These are phyloP conservation scores for Strigamia maritima DNA, from an alignment of 2,888 invertebrate species.

Conservation along the genomic window DNA sequence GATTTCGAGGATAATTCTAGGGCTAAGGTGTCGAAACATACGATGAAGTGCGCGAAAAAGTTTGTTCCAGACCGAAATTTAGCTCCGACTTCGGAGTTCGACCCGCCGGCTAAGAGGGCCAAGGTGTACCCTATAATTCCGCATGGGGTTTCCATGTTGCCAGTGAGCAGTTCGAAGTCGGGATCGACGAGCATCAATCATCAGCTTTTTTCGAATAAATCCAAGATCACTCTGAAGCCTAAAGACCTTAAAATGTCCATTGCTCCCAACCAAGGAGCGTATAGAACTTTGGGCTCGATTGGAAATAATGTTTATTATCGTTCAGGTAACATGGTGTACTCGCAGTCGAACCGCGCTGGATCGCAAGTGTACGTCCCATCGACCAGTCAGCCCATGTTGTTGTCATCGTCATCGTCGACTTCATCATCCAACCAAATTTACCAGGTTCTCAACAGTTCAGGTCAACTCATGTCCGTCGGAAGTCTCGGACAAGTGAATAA, in stretches of 20 bases:
- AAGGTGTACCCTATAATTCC: constrained; percentile 38
- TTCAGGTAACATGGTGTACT: constrained; percentile 18
- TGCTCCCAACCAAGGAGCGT: constrained; percentile 34
- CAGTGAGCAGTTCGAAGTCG: constrained; percentile 50
- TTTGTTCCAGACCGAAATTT: constrained; percentile 81
- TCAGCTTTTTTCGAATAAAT: constrained; percentile 18
- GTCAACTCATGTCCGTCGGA: constrained; percentile 43
- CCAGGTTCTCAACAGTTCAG: constrained; percentile 56
- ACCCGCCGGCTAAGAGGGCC: constrained; percentile 75
- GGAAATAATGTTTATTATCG: constrained; percentile 30
- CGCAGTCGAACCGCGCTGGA: background rate
- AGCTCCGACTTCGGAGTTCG: constrained; percentile 77
- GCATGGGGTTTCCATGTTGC: constrained; percentile 45
- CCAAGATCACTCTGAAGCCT: constrained; percentile 20
- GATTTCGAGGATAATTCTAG: constrained; percentile 92
- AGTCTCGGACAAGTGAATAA: constrained; percentile 31
- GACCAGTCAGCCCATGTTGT: background rate
- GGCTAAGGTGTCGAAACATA: constrained; percentile 82
- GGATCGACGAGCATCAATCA: constrained; percentile 38
- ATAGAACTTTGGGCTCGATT: constrained; percentile 11
- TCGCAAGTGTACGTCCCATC: constrained; percentile 31
- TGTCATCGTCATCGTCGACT: constrained; percentile 50
- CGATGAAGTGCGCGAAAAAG: constrained; percentile 81
- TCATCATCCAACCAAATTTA: constrained; percentile 64
- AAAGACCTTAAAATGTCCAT: constrained; percentile 36